Evolutionary conservation across 2,113 vertebrate genomes (phyloP).

Genomic region (Ondatra zibethicus): DNA sequence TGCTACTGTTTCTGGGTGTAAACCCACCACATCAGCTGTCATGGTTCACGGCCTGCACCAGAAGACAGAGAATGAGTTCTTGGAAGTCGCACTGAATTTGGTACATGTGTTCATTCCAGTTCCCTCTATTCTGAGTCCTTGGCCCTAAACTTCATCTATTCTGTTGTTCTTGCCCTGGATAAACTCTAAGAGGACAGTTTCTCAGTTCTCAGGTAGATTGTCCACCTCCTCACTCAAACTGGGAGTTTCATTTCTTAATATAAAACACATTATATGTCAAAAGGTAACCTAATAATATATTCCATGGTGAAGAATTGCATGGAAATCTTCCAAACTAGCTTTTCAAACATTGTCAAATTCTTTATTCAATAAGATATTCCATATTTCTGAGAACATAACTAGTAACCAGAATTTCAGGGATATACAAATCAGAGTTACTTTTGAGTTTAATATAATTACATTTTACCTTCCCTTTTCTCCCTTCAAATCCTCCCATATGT

Average conservation of each 20-base stretch:
- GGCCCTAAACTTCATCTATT: background rate
- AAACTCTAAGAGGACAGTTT: background rate
- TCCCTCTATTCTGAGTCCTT: fast-evolving
- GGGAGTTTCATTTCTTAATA: background rate
- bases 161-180: background rate
- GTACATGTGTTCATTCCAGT: background rate
- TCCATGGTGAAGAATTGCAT: background rate
- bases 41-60: slow-evolving; percentile 73
- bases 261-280: background rate
- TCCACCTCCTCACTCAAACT: background rate
- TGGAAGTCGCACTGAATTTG: background rate
- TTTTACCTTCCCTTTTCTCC: too few species aligned
- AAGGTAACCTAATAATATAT: background rate
- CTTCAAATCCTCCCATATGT: too few species aligned
- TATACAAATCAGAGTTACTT: too few species aligned
- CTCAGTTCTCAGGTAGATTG: background rate
- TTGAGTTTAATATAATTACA: too few species aligned
- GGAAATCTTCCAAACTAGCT: background rate
- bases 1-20: slow-evolving; percentile 45
- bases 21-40: slow-evolving; percentile 58
- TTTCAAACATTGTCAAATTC: background rate
- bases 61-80: slow-evolving; percentile 66
- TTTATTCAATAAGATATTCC: too few species aligned
- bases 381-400: too few species aligned
- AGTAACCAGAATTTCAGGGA: too few species aligned